A percentile compares a stretch with the other conserved stretches of the same genome.
Conservation (phyloP, 2,888 invertebrate genomes). For the Agrochola lychnidis region DNA sequence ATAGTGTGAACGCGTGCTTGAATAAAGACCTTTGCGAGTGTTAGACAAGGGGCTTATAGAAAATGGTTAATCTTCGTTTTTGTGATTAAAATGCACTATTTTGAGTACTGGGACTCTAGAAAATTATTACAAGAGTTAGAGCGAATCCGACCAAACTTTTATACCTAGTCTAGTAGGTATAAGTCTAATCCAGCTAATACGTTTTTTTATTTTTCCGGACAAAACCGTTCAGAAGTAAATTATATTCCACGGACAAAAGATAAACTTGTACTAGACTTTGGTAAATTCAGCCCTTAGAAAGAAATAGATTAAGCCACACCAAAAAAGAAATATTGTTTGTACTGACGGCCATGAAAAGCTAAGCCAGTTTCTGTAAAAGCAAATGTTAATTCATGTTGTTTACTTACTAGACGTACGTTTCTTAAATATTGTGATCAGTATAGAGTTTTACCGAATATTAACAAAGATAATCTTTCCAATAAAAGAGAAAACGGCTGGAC, state of each 20-base stretch:
- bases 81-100: neutral
- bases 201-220: neutral
- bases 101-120: neutral
- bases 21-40: constrained; percentile 18
- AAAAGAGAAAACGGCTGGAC: neutral
- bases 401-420: neutral
- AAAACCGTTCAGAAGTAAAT: neutral
- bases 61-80: neutral
- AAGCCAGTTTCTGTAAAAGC: neutral
- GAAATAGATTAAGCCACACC: neutral
- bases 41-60: neutral
- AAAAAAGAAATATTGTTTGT: neutral
- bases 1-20: constrained; percentile 33
- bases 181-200: neutral
- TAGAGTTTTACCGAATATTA: neutral
- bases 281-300: neutral
- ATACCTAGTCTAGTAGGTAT: neutral
- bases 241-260: neutral
- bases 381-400: neutral
- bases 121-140: neutral
- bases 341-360: neutral
- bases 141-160: neutral
- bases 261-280: neutral
- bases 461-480: neutral
- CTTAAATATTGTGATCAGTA: neutral